phyloP scores from a whole-genome alignment of 2,797 vertebrate species.

The Acrossocheilus wenchowensis region DNA sequence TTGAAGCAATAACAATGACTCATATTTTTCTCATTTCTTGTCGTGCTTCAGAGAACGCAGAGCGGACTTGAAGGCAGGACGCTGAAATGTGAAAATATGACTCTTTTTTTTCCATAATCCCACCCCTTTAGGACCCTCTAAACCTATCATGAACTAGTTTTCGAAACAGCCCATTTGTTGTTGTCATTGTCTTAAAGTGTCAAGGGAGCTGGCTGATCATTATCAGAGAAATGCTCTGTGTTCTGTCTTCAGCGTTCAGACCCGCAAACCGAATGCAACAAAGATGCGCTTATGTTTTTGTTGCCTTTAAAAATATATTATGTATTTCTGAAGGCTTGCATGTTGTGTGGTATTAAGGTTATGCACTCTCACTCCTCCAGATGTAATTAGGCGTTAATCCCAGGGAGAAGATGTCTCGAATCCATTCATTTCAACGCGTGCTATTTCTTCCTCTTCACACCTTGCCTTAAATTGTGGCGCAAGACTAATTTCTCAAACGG shows the following conservation, averaged over 20 bases:
- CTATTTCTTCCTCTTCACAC: constrained; percentile 31
- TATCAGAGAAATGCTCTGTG: constrained; percentile 8
- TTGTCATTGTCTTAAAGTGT: constrained; percentile 41
- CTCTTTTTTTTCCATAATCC: constrained; percentile 59
- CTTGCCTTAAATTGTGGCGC: constrained; percentile 23
- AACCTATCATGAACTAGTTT: constrained; percentile 54
- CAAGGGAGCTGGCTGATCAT: not conserved
- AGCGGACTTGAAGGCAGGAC: constrained; percentile 2
- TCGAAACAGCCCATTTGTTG: constrained; percentile 22
- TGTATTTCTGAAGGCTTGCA: constrained; percentile 16
- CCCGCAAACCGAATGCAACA: not conserved
- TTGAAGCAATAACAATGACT: constrained; percentile 20
- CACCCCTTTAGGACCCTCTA: constrained; percentile 59
- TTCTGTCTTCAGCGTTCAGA: not conserved
- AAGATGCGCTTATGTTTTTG: not conserved
- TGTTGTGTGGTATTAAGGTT: constrained; percentile 21
- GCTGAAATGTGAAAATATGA: constrained; percentile 64
- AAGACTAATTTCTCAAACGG: constrained; percentile 33
- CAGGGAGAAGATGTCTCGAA: constrained; percentile 11
- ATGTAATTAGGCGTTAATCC: constrained; percentile 29
- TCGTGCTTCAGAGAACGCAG: constrained; percentile 10
- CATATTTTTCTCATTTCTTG: constrained; percentile 29
- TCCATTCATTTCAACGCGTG: constrained; percentile 14
- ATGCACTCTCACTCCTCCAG: constrained; percentile 25
- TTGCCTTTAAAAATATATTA: not conserved